Evolutionary conservation across 2,113 vertebrate species (phyloP), one percentile per base, ranked within the genome.

Genomic region (Picathartes gymnocephalus): DNA sequence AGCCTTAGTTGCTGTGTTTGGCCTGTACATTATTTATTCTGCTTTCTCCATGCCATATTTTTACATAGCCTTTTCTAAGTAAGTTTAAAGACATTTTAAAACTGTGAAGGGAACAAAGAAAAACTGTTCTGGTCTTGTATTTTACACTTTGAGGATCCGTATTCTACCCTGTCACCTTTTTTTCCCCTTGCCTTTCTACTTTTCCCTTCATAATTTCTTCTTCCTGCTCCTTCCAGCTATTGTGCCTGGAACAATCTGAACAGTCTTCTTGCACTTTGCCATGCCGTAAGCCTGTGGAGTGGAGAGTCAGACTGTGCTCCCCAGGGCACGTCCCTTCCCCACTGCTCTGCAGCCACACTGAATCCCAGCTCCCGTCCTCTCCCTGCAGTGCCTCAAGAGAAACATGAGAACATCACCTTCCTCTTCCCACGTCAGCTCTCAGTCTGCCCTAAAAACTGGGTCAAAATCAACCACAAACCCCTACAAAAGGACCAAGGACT

Each of bases 231-330:
- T 64, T n/a, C n/a, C 39, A 71, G 9, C 15, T 37, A 11, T n/a
- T 92, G 30, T 71, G 10, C 51, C 60, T 30, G 27, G 11, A 88
- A 58, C 24, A 21, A 10, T 24, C n/a, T 23, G 13, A 64, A 7
- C 13, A 51, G 33, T 17, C 14, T 62, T 53, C 23, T 14, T 37
- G 25, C 14, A 16, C 56, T 79, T 54, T 18, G 23, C 12, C 27
- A 22, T 20, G 11, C 28, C 6, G 1, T 18, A 37, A 64, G 1
- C 1, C 31, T 20, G 19, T 8, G 13, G n/a, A 20, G 8, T n/a
- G 53, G 22, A 39, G 16, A 22, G 9, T 22, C 7, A 22, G 21
- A 20, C 25, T 4, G 11, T 42, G 11, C 17, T 81, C 19, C 31
- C 31, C 15, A 62, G 27, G 74, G 8, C 6, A 66, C 1, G 2